A percentile compares a stretch with the other conserved stretches of the same genome.
Conservation (phyloP, 2,888 invertebrate species). For the Sepioteuthis lessoniana region DNA sequence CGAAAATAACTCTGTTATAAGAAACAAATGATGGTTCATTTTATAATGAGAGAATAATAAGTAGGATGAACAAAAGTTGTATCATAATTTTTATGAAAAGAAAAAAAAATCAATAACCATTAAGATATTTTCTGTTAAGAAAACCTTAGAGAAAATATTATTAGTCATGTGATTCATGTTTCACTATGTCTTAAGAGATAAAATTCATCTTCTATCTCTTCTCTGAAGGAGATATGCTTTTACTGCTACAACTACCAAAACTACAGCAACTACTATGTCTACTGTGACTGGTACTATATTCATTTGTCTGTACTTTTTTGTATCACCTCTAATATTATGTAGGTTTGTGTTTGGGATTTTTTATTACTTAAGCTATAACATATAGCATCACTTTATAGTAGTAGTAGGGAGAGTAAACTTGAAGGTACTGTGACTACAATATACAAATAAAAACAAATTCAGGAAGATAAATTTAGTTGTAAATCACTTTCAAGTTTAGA, state of each 20-base stretch:
- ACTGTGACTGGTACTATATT: neutral
- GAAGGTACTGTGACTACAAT: neutral
- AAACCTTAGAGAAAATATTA: neutral
- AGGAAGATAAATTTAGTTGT: neutral
- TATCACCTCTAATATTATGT: neutral
- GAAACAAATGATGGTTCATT: neutral
- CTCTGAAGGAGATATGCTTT: neutral
- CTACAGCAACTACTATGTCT: neutral
- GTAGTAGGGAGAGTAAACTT: neutral
- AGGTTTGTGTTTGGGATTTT: neutral
- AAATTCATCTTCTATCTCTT: neutral
- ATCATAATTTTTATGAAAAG: neutral
- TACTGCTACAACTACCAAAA: neutral
- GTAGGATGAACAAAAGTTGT: neutral
- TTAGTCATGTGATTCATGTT: neutral
- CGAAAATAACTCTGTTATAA: neutral
- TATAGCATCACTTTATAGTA: neutral
- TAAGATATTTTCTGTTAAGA: neutral
- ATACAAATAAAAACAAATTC: slow-evolving; percentile 33
- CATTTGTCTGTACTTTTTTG: neutral
- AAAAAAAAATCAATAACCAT: neutral
- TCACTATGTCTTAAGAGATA: neutral
- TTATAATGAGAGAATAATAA: neutral
- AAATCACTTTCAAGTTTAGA: neutral
- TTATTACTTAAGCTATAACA: neutral